These are phyloP conservation scores for Schizaphis graminum DNA, from an alignment of 2,888 invertebrate genomes.

Conservation along the genomic window DNA sequence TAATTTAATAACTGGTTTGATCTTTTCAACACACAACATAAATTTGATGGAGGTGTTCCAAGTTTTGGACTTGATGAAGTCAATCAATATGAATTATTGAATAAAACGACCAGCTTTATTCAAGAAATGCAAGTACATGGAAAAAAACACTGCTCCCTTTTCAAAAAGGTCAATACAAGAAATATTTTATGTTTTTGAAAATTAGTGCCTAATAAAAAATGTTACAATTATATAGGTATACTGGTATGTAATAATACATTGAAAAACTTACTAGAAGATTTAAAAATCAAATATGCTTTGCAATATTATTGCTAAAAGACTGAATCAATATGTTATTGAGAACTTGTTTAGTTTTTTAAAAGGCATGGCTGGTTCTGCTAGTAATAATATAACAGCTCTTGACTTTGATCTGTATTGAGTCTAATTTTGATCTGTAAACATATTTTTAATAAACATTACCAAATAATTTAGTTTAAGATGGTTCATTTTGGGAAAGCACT, in stretches of 20 bases:
- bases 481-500: background rate
- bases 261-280: background rate
- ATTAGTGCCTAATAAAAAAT: background rate
- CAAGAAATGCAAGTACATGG: background rate
- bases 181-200: background rate
- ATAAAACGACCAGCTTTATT: background rate
- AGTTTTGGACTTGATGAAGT: background rate
- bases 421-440: background rate
- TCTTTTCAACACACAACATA: background rate
- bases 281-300: background rate
- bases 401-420: background rate
- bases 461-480: background rate
- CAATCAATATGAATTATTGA: background rate
- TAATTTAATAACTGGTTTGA: slow-evolving; percentile 21
- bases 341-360: background rate
- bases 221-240: background rate
- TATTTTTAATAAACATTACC: too few relatives aligned
- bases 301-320: background rate
- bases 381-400: background rate
- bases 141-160: background rate
- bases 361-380: background rate
- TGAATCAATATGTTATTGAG: background rate
- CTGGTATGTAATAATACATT: background rate
- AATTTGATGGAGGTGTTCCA: background rate
- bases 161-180: background rate